Evolutionary conservation across 2,797 vertebrate species (phyloP).

Genomic region (Poecilia wingei): DNA sequence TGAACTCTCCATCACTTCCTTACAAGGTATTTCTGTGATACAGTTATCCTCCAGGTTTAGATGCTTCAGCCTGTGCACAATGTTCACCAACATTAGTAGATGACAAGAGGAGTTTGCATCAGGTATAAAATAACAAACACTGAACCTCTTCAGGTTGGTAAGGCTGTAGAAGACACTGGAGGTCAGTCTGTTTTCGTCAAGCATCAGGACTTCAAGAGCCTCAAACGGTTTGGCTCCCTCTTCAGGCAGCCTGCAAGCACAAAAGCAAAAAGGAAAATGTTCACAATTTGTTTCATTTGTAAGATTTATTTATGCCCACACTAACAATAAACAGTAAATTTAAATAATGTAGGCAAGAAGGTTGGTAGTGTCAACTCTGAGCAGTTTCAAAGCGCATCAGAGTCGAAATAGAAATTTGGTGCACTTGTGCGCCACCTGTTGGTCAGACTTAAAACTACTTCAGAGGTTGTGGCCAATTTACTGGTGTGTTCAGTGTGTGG

Average conservation of each 20-base stretch:
- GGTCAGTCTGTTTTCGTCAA: constrained; percentile 87
- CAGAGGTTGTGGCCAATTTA: background rate
- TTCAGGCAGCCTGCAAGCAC: constrained; percentile 28
- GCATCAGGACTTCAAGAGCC: constrained; percentile 83
- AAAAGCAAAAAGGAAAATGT: background rate
- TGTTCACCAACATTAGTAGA: background rate
- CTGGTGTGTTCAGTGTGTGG: background rate
- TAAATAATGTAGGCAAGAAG: background rate
- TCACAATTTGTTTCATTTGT: background rate
- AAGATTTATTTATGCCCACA: background rate
- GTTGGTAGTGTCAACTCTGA: background rate
- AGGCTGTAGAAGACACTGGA: constrained; percentile 83
- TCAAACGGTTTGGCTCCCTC: constrained; percentile 66
- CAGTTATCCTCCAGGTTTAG: constrained; percentile 86
- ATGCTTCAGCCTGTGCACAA: constrained; percentile 80
- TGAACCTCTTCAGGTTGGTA: constrained; percentile 75
- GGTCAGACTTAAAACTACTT: constrained; percentile 39
- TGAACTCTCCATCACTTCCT: constrained; percentile 59
- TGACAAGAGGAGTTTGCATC: background rate
- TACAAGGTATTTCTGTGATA: constrained; percentile 84
- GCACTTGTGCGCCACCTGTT: constrained; percentile 56
- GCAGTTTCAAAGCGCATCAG: background rate
- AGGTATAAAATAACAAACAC: background rate
- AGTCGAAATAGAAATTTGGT: constrained; percentile 19
- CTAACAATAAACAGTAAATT: background rate